Evolutionary conservation across 2,797 vertebrate genomes (phyloP), one percentile per base, ranked within the genome.

Genomic region (Sebastes variabilis): DNA sequence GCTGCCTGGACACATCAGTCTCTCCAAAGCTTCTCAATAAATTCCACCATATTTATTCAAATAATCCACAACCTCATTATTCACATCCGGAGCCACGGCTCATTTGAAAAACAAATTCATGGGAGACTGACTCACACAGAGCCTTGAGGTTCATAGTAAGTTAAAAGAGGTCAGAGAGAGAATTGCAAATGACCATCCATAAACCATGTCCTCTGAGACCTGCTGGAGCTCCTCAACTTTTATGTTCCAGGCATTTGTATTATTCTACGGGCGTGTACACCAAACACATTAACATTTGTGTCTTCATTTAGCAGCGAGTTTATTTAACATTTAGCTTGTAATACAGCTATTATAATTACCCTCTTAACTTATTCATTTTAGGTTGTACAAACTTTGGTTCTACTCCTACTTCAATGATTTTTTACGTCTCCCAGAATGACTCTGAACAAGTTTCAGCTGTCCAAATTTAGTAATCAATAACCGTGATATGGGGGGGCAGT

Each of bases 51-150:
- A 56, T 72, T 59, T 34, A 84, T 70, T 79, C 32, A 82, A 75
- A 80, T 66, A 62, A 72, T 69, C 42, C 38, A 29, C 38, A 74
- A 6, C 24, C 29, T 56, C 30, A 73, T 86, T 79, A 54, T 55
- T 77, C 60, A 72, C 22, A 71, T 58, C 38, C 20, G 24, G 77
- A 80, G 54, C 42, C 11, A 8, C 14, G 14, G 77, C 72, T 84
- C 76, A 81, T 84, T 82, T 46, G n/a, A 86, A 84, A 79, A 27
- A 74, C 75, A 79, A 81, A 83, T 84, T 49, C n/a, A n/a, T 7
- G 5, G 11, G 11, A 0, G 18, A 64, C 24, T 72, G 76, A 80
- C 6, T 87, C 66, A 75, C 74, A 38, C 62, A 25, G 36, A 69
- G 76, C 59, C 72, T 72, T 54, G 7, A 56, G 60, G 9, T 52